Conservation (phyloP, 1,140 invertebrate species). For the Leguminivora glycinivorella region DNA sequence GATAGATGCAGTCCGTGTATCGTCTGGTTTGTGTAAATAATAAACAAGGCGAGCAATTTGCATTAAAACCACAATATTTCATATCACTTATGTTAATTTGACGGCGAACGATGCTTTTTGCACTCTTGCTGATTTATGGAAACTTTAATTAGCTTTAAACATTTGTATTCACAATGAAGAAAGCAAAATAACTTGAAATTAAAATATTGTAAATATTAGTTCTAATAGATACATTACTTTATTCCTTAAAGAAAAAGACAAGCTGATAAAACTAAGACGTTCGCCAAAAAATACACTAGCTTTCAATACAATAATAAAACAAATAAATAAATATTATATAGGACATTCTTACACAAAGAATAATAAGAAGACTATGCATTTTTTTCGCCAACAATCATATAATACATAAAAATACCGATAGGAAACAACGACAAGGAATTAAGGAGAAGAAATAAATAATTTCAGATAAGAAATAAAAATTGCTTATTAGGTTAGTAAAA, state of each 20-base stretch:
- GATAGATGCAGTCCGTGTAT: neutral
- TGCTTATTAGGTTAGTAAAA: neutral
- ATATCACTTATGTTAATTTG: conserved; percentile 1
- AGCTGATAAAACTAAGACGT: too few relatives aligned
- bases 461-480: conserved; percentile 5
- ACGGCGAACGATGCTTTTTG: neutral
- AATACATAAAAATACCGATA: neutral
- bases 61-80: conserved; percentile 15
- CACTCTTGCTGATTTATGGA: neutral
- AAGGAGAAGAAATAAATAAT: neutral
- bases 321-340: too few relatives aligned
- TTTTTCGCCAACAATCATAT: neutral
- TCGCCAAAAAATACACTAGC: too few relatives aligned
- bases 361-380: too few relatives aligned
- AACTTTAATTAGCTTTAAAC: neutral
- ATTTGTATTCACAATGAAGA: neutral
- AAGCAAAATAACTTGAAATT: too few relatives aligned
- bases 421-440: neutral
- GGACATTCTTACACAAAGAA: too few relatives aligned
- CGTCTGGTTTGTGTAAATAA: conserved; percentile 7
- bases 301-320: too few relatives aligned
- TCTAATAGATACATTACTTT: too few relatives aligned
- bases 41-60: conserved; percentile 11
- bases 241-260: too few relatives aligned
- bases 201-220: too few relatives aligned